Evolutionary conservation across 1,140 invertebrate species (phyloP).

Genomic region (Cepaea nemoralis): DNA sequence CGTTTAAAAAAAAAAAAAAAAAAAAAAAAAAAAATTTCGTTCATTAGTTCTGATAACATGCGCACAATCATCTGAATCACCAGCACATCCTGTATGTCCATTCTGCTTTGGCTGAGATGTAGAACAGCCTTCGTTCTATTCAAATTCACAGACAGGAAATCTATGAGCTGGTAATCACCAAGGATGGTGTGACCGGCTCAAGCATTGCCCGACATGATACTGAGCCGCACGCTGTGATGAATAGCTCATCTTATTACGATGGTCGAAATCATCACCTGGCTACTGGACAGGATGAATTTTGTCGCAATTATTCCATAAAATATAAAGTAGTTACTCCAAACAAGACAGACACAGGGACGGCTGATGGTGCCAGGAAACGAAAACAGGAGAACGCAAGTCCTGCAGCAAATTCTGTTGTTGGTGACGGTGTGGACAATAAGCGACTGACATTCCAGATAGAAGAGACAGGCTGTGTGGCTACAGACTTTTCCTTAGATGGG

Average conservation of each 20-base stretch:
- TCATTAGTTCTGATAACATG: too few species aligned
- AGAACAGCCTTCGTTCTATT: too few species aligned
- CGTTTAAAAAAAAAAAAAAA: too few species aligned
- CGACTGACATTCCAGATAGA: conserved; percentile 72
- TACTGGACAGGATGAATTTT: conserved; percentile 91
- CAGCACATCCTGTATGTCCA: too few species aligned
- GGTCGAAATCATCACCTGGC: conserved; percentile 83
- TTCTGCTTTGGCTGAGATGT: too few species aligned
- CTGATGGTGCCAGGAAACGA: conserved; percentile 47
- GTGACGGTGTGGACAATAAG: conserved; percentile 50
- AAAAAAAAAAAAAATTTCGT: too few species aligned
- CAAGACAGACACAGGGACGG: conserved; percentile 50
- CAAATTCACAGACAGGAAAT: too few species aligned
- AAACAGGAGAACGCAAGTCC: conserved; percentile 44
- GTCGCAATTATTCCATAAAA: conserved; percentile 88
- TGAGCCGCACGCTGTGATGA: conserved; percentile 91
- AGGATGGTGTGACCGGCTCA: conserved; percentile 83
- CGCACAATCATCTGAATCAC: too few species aligned
- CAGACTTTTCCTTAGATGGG: conserved; percentile 77
- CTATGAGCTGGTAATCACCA: conserved; percentile 88
- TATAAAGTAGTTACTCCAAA: conserved; percentile 76
- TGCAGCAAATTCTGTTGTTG: conserved; percentile 29
- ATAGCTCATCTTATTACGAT: conserved; percentile 80
- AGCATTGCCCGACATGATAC: conserved; percentile 90
- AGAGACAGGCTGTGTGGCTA: conserved; percentile 67